Evolutionary conservation across 2,888 invertebrate species (phyloP).

Genomic region (Andrena chrysosceles): DNA sequence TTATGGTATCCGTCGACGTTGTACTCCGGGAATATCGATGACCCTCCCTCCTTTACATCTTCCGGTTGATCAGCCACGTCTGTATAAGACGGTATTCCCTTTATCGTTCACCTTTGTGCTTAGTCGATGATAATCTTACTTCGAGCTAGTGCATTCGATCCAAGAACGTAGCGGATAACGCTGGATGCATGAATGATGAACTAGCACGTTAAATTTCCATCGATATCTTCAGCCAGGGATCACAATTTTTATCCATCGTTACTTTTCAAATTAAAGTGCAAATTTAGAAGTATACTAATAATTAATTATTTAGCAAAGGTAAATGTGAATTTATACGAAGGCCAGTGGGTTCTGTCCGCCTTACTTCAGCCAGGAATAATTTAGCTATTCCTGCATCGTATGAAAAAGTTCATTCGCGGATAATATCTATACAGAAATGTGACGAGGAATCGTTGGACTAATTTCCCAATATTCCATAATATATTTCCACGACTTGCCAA

Average conservation of each 20-base stretch:
- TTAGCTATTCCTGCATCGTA: no score
- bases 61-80: slow-evolving; percentile 12
- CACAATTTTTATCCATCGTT: neutral
- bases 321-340: neutral
- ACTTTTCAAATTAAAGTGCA: neutral
- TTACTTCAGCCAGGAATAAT: no score
- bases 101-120: slow-evolving; percentile 1
- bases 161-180: neutral
- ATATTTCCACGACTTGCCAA: neutral
- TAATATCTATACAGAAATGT: neutral
- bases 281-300: neutral
- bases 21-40: slow-evolving; percentile 8
- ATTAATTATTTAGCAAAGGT: slow-evolving; percentile 11
- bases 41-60: slow-evolving; percentile 8
- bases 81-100: neutral
- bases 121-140: slow-evolving; percentile 5
- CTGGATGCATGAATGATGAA: neutral
- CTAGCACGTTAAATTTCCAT: neutral
- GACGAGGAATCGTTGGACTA: neutral
- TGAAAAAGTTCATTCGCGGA: neutral
- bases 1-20: slow-evolving; percentile 14
- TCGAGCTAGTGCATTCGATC: neutral
- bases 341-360: no score
- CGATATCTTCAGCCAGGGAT: neutral
- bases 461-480: neutral